Conservation (phyloP, 2,797 vertebrate genomes). For the Halcyon smyrnensis region DNA sequence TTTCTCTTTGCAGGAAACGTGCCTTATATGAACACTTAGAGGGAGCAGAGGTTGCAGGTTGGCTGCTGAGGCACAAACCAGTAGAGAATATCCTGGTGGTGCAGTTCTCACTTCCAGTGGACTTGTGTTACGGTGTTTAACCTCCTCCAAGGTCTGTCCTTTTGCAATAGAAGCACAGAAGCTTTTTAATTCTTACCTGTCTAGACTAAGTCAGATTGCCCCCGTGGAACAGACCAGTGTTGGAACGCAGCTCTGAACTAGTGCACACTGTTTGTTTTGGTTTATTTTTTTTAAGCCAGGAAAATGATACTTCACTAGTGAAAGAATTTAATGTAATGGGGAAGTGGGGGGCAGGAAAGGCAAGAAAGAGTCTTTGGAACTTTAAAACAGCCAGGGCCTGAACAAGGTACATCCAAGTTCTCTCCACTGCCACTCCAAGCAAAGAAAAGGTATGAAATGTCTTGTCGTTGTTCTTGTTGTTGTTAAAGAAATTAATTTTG, state of each 20-base stretch:
- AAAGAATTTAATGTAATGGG: neutral
- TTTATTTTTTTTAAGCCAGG: neutral
- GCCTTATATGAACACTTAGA: neutral
- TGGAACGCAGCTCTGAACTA: neutral
- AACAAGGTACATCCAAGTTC: neutral
- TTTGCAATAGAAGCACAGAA: neutral
- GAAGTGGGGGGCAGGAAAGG: neutral
- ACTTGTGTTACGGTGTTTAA: neutral
- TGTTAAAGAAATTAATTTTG: neutral
- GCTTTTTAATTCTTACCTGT: neutral
- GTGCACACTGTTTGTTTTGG: neutral
- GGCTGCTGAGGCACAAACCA: neutral
- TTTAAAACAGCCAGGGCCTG: neutral
- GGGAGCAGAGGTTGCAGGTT: neutral
- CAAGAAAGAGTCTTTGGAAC: neutral
- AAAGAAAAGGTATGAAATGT: neutral
- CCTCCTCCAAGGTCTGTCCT: neutral
- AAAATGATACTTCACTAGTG: neutral
- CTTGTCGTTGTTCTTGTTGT: neutral
- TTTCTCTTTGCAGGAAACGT: neutral
- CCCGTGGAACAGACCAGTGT: neutral
- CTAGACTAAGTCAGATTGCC: neutral
- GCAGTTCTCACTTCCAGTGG: neutral
- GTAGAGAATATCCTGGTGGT: neutral
- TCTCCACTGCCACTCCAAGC: neutral